Evolutionary conservation across 2,113 vertebrate genomes (phyloP), one percentile per base, ranked within the genome.

Genomic region (Rhinolophus ferrumequinum): DNA sequence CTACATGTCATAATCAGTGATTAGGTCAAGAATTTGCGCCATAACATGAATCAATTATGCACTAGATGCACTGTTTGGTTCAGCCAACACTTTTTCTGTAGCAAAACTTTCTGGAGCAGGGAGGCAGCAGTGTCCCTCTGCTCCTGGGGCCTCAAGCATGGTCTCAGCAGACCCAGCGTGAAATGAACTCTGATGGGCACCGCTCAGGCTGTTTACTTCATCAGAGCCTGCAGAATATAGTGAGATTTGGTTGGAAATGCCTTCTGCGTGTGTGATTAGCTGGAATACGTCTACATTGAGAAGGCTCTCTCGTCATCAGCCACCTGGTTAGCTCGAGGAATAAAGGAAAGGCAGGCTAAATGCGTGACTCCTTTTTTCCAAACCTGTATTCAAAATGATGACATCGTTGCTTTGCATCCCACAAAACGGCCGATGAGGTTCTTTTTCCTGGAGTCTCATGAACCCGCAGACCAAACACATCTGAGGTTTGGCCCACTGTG

Each of bases 211-310:
- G 52, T 16, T 16, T 18, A 18, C 52, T 54, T 54, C 52, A 54
- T 54, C 52, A 16, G 15, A 54, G 52, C 52, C 16, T 50, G 47
- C 47, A 50, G 47, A 50, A 13, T 50, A 50, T 50, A 50, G 52
- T 54, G 52, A 38, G 67, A 33, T 33, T 4, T 1, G 18, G 12
- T 13, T 62, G 5, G 16, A 66, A 52, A 28, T 2, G 1, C 21
- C 73, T 6, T 38, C 33, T 8, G 33, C 21, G 10, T 0, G 0
- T 41, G 14, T 8, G 12, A 41, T 19, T n/a, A 19, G 21, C 21
- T 6, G 12, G 60, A 38, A 69, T 26, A 56, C 12, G 11, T 30
- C 33, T 21, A 14, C 1, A 4, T 11, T 10, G 9, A 54, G 58
- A 35, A 64, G 62, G 69, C 8, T 10, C 66, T 30, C 44, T 16